A percentile compares a stretch with the other conserved stretches of the same genome.
Evolutionary conservation across 2,797 vertebrate species (phyloP).

Genomic region (Amblyraja radiata): DNA sequence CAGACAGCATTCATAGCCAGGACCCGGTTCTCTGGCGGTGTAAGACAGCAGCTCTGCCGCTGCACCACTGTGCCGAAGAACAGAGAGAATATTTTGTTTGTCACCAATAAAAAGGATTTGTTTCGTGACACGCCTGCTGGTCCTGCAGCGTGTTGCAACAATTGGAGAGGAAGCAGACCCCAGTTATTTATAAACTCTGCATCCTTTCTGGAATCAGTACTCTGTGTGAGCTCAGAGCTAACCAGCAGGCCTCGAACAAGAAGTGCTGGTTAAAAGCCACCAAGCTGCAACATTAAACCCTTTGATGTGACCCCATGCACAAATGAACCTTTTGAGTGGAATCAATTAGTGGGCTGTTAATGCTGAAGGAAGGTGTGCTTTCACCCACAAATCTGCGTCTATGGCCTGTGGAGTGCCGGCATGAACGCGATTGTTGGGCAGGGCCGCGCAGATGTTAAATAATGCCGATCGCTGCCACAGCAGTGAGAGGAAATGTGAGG

Average conservation of each 20-base stretch:
- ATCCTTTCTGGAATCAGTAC: conserved; percentile 38
- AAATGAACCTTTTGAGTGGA: conserved; percentile 31
- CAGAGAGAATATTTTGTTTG: neutral
- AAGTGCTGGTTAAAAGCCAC: conserved; percentile 7
- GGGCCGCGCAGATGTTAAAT: conserved; percentile 25
- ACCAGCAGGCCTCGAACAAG: neutral
- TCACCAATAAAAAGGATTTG: neutral
- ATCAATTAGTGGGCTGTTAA: conserved; percentile 29
- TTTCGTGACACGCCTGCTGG: neutral
- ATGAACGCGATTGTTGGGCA: neutral
- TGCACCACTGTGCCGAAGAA: too few relatives aligned
- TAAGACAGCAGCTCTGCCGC: too few relatives aligned
- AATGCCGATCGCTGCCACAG: conserved; percentile 14
- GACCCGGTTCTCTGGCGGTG: too few relatives aligned
- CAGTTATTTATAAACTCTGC: conserved; percentile 39
- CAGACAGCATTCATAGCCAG: too few relatives aligned
- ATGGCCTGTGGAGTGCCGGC: conserved; percentile 13
- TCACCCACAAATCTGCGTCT: conserved; percentile 9
- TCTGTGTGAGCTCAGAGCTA: neutral
- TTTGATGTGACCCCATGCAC: conserved; percentile 33
- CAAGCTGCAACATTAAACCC: neutral
- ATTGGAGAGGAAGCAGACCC: conserved; percentile 33
- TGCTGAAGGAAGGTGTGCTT: neutral
- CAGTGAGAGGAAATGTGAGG: conserved; percentile 21
- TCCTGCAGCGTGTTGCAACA: conserved; percentile 34